Conservation (phyloP, 2,888 invertebrate genomes). For the Caenorhabditis sp. region DNA sequence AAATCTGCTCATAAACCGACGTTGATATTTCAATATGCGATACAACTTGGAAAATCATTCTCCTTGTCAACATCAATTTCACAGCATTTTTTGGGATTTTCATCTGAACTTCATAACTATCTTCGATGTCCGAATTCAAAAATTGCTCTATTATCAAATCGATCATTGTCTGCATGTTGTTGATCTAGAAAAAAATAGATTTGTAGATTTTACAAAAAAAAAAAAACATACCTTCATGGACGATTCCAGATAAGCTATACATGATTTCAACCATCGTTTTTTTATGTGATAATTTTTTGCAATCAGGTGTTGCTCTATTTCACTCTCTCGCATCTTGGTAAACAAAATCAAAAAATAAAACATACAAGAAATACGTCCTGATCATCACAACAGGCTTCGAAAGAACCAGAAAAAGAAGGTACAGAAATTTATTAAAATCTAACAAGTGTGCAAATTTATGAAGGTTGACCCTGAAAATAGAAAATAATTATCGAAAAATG, state of each 20-base stretch:
- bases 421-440: background rate
- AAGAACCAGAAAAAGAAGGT: background rate
- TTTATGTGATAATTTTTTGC: constrained; percentile 13
- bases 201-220: too few species aligned
- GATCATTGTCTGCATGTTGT: too few species aligned
- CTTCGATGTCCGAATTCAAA: constrained; percentile 29
- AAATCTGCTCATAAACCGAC: constrained; percentile 32
- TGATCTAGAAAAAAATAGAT: too few species aligned
- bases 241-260: constrained; percentile 17
- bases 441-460: too few species aligned
- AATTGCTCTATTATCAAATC: constrained; percentile 35
- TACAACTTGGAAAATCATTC: constrained; percentile 40
- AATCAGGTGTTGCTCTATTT: background rate
- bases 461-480: too few species aligned
- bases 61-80: constrained; percentile 32
- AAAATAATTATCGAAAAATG: too few species aligned
- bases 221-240: background rate
- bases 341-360: background rate
- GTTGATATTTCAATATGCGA: constrained; percentile 19
- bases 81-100: constrained; percentile 36
- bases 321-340: background rate
- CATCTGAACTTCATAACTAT: constrained; percentile 31
- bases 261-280: constrained; percentile 19
- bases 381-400: background rate
- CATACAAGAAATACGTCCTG: background rate